Conservation (phyloP, 2,888 invertebrate genomes). For the Metalampra italica region DNA sequence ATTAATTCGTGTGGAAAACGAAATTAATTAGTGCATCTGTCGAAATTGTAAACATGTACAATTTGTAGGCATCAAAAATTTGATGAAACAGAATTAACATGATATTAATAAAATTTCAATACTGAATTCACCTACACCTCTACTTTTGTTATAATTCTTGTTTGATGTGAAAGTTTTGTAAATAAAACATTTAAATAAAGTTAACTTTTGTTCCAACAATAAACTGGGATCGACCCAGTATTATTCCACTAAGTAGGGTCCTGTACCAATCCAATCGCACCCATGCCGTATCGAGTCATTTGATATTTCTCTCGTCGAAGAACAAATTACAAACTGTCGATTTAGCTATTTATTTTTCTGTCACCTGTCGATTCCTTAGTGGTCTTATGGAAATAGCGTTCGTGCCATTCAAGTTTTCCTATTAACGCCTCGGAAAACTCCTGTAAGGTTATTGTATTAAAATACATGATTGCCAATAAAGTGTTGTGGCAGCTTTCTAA, state of each 20-base stretch:
- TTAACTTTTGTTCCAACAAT: not conserved
- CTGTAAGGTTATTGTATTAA: conserved; percentile 38
- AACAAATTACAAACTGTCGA: conserved; percentile 75
- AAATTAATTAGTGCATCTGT: no score
- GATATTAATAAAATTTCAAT: no score
- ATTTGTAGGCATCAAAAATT: no score
- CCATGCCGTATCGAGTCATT: conserved; percentile 71
- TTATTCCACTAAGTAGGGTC: not conserved
- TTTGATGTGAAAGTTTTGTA: no score
- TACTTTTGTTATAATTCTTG: no score
- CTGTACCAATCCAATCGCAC: conserved; percentile 46
- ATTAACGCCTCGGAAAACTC: conserved; percentile 51
- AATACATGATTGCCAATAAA: conserved; percentile 44
- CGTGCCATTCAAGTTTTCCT: conserved; percentile 61
- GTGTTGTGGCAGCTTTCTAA: conserved; percentile 28
- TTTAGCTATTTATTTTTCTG: conserved; percentile 43
- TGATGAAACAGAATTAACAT: no score
- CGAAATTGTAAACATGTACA: no score
- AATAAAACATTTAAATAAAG: no score
- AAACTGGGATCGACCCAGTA: not conserved
- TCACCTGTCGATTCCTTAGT: conserved; percentile 60
- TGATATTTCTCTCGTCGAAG: conserved; percentile 69
- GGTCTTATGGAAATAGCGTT: conserved; percentile 59
- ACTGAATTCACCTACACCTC: no score
- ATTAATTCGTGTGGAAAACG: no score